These are phyloP conservation scores for Lithophane leautieri DNA, from an alignment of 2,888 invertebrate genomes.

Conservation along the genomic window DNA sequence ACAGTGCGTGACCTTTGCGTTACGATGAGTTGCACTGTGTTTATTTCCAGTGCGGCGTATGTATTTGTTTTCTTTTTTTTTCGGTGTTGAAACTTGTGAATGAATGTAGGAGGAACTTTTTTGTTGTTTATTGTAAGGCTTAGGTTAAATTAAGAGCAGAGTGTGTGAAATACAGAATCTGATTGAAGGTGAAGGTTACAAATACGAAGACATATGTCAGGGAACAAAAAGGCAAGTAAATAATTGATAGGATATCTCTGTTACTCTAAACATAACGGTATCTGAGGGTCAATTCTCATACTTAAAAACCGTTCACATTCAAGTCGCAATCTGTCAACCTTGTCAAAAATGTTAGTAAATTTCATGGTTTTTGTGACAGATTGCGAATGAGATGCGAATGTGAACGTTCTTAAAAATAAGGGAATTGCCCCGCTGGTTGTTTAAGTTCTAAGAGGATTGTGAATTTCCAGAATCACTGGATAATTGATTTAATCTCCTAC, in stretches of 20 bases:
- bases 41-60: slow-evolving; percentile 60
- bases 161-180: slow-evolving; percentile 1
- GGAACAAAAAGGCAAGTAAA: neutral
- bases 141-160: slow-evolving; percentile 11
- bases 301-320: too few relatives aligned
- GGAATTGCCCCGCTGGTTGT: too few relatives aligned
- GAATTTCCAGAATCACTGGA: slow-evolving; percentile 31
- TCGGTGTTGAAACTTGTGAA: slow-evolving; percentile 28
- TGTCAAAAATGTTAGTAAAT: too few relatives aligned
- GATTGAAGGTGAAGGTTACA: slow-evolving; percentile 33
- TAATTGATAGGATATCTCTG: neutral
- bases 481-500: slow-evolving; percentile 38
- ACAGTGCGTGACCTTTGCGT: slow-evolving; percentile 61
- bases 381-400: too few relatives aligned
- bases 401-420: too few relatives aligned
- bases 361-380: too few relatives aligned
- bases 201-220: neutral
- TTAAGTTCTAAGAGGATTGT: slow-evolving; percentile 30
- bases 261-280: neutral
- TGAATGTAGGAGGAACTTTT: slow-evolving; percentile 18
- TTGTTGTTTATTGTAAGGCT: slow-evolving; percentile 4
- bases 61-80: slow-evolving; percentile 23
- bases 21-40: slow-evolving; percentile 61
- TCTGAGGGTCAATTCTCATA: too few relatives aligned
- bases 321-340: too few relatives aligned